Evolutionary conservation across 2,888 invertebrate genomes (phyloP).

Genomic region (Deilephila elpenor): DNA sequence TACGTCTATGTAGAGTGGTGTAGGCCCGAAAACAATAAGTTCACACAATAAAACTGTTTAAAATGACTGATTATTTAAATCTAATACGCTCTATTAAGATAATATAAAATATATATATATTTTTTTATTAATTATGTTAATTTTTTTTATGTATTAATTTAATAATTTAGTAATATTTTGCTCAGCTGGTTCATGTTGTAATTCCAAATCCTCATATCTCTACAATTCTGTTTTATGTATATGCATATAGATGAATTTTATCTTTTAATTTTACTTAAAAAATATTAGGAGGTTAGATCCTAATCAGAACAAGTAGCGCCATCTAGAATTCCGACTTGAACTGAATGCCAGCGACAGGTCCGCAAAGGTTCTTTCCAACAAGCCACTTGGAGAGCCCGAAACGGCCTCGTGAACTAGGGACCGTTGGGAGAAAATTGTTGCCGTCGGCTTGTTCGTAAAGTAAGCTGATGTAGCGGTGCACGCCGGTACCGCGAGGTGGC

Average conservation of each 20-base stretch:
- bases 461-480: slow-evolving; percentile 75
- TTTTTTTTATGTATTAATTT: too few relatives aligned
- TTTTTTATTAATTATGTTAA: too few relatives aligned
- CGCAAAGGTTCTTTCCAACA: slow-evolving; percentile 73
- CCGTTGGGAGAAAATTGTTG: slow-evolving; percentile 72
- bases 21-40: too few relatives aligned
- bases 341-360: slow-evolving; percentile 71
- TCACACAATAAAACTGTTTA: too few relatives aligned
- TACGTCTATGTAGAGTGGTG: too few relatives aligned
- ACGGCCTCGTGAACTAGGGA: slow-evolving; percentile 65
- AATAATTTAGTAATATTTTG: too few relatives aligned
- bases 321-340: slow-evolving; percentile 75
- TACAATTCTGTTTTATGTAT: not conserved
- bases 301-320: slow-evolving; percentile 48
- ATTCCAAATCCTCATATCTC: not conserved
- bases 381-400: slow-evolving; percentile 73
- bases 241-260: not conserved
- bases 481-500: slow-evolving; percentile 76
- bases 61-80: too few relatives aligned
- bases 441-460: slow-evolving; percentile 77
- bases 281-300: not conserved
- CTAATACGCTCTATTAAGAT: too few relatives aligned
- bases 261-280: too few relatives aligned
- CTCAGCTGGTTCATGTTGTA: too few relatives aligned
- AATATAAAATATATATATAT: too few relatives aligned